Evolutionary conservation across 1,140 invertebrate genomes (phyloP), one percentile per base, ranked within the genome.

Genomic region (Ostrea edulis): DNA sequence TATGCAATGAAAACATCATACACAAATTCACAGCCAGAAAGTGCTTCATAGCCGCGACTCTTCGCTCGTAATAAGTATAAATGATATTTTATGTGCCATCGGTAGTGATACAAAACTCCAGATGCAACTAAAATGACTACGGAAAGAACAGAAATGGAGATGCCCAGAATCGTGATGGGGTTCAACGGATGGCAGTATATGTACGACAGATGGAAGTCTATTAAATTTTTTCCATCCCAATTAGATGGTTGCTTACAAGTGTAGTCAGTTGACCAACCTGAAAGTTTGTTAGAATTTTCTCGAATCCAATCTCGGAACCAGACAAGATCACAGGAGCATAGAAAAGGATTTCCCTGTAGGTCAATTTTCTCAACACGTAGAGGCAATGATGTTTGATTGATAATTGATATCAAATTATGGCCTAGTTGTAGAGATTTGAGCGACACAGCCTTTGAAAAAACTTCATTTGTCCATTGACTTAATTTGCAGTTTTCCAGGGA

Each of bases 41-140:
- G 51, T 17, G 11, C 54, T n/a, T 65, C 29, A 53, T 86, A 86
- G 52, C 81, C 85, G 0, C 53, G 52, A 25, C 29, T 83, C n/a
- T 84, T 51, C 7, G 65, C 65, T 12, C 86, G 86, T 11, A 84
- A 65, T 3, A 86, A 17, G n/a, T 86, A 84, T n/a, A 89, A 29
- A 17, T 77, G 86, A 14, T 86, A 83, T 51, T 77, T 84, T 2
- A 86, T 86, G 44, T 86, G 85, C 53, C 88, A 89, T 51, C 65
- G 22, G 0, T 68, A 22, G 25, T 22, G 68, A 7, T 84, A 86
- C 9, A 85, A 3, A 25, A 87, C 8, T 54, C 51, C 52, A 3
- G 20, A 22, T 5, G 82, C 55, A 0, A 68, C 9, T 3, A 77
- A n/a, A 14, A 89, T 62, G 22, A 89, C 14, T 0, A 77, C 5